A percentile compares a stretch with the other conserved stretches of the same genome.
phyloP scores from a whole-genome alignment of 2,888 invertebrate genomes.

The Callinectes sapidus region DNA sequence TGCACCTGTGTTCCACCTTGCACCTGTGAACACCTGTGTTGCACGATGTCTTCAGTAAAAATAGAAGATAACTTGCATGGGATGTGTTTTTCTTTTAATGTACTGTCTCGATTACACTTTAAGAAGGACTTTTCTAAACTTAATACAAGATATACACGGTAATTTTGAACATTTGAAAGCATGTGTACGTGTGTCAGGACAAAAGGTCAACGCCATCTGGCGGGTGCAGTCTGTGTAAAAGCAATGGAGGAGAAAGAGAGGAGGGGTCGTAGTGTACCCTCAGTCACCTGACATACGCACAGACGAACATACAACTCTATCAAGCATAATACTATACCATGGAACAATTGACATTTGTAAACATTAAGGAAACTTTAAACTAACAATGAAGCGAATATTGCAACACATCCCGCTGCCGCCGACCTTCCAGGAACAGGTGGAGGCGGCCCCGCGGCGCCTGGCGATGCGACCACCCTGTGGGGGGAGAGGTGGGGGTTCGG shows the following conservation, averaged over 20 bases:
- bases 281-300: not conserved
- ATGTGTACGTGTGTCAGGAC: not conserved
- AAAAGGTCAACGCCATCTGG: conserved; percentile 19
- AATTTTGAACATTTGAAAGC: not conserved
- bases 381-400: not conserved
- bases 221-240: not conserved
- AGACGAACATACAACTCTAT: not conserved
- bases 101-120: not conserved
- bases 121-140: not conserved
- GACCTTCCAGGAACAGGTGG: not conserved
- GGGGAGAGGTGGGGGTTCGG: not conserved
- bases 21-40: not conserved
- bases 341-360: not conserved
- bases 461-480: not conserved
- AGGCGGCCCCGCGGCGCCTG: not conserved
- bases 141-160: not conserved
- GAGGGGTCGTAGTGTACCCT: not conserved
- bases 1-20: too few relatives aligned
- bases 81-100: not conserved
- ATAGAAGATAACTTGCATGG: not conserved
- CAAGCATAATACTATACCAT: not conserved
- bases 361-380: not conserved
- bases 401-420: not conserved
- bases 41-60: not conserved
- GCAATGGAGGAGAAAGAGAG: not conserved